These are phyloP conservation scores for Tipula helvola DNA, from an alignment of 2,888 invertebrate species.

Conservation along the genomic window DNA sequence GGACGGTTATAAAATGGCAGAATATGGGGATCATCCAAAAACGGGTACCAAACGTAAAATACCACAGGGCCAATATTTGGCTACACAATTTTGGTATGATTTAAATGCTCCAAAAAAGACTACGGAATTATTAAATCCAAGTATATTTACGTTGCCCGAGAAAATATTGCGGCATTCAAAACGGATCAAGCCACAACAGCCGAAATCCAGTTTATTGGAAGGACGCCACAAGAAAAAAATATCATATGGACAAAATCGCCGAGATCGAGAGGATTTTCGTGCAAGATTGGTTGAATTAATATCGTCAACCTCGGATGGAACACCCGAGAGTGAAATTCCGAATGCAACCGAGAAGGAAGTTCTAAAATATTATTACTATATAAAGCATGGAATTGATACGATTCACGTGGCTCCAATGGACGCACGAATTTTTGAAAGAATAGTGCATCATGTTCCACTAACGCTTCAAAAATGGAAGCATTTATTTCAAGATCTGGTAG, in stretches of 20 bases:
- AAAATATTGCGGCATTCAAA: conserved; percentile 37
- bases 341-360: conserved; percentile 53
- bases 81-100: conserved; percentile 30
- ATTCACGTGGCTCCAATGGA: conserved; percentile 78
- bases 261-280: conserved; percentile 72
- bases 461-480: conserved; percentile 49
- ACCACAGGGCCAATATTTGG: conserved; percentile 31
- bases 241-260: conserved; percentile 54
- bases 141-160: conserved; percentile 44
- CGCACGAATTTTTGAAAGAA: conserved; percentile 53
- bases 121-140: conserved; percentile 27
- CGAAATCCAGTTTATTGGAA: conserved; percentile 12
- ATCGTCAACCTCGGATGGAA: conserved; percentile 38
- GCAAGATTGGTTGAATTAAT: conserved; percentile 65
- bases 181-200: conserved; percentile 36
- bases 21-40: neutral
- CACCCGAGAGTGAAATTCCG: conserved; percentile 39
- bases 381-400: conserved; percentile 82
- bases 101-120: conserved; percentile 31
- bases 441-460: conserved; percentile 49
- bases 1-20: neutral
- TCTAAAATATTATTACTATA: conserved; percentile 78
- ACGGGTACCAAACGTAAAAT: conserved; percentile 18
- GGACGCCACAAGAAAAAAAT: conserved; percentile 29
- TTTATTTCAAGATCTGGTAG: conserved; percentile 46